Evolutionary conservation across 2,888 invertebrate genomes (phyloP), one percentile per base, ranked within the genome.

Genomic region (Nemoura dubitans): DNA sequence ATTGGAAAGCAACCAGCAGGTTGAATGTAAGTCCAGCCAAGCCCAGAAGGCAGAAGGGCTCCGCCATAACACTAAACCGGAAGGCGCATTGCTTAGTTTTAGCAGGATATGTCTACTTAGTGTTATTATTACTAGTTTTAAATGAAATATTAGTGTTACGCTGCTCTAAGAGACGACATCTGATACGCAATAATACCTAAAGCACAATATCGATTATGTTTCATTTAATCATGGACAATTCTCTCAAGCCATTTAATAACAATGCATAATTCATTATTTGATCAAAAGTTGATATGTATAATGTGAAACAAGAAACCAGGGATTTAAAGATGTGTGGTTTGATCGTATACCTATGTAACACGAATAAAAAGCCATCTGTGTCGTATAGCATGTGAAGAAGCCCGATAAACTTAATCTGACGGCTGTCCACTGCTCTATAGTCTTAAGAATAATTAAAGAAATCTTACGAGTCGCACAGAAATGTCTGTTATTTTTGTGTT

Each of bases 51-150:
- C 59, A 59, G 59, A 59, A 59, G 59, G 59, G 21, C 59, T 21
- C 3, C 21, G 21, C 16, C 59, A n/a, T 21, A 59, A 14, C 14
- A 59, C 21, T 59, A 59, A 59, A 59, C 59, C 59, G 59, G 59
- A 59, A 59, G 21, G 59, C 3, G 59, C 59, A 59, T 59, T 59
- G 59, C 59, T 59, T 59, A 59, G 59, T 59, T 59, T 59, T 59
- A 59, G 59, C 59, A 59, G 59, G 59, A 59, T 59, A 59, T 59
- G 59, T 59, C 59, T 59, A 59, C 59, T 59, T 59, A 59, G 59
- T 59, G 59, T 59, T 59, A 59, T 59, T 59, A 59, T 59, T 59
- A 59, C 59, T 59, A 59, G 59, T 59, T 59, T 59, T 59, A 59
- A 59, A 59, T 59, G 59, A 59, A 59, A 59, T 59, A 59, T 59